Conservation (phyloP, 2,113 vertebrate species). For the Dromiciops gliroides region DNA sequence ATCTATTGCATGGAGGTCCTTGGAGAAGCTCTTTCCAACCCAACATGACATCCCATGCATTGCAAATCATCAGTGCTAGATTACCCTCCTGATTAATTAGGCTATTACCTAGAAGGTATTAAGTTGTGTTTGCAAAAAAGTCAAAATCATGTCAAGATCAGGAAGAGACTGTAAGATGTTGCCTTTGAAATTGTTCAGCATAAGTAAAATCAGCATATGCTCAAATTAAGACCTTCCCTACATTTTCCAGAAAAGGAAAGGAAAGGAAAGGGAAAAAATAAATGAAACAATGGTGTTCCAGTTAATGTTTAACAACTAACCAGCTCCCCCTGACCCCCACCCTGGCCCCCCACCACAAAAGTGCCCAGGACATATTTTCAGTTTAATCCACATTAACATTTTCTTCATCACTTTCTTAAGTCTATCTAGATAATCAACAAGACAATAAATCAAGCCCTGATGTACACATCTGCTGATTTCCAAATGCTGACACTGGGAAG, state of each 20-base stretch:
- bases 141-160: constrained; percentile 77
- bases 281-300: too few relatives aligned
- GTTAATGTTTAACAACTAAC: not conserved
- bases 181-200: constrained; percentile 67
- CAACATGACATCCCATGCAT: constrained; percentile 57
- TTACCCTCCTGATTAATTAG: constrained; percentile 72
- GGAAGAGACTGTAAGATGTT: constrained; percentile 76
- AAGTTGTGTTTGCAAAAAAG: constrained; percentile 78
- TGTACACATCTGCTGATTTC: not conserved
- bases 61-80: constrained; percentile 64
- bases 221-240: constrained; percentile 62
- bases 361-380: not conserved
- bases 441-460: not conserved
- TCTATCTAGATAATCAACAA: not conserved
- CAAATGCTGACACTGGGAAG: not conserved
- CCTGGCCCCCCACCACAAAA: too few relatives aligned
- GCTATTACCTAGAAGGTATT: too few relatives aligned
- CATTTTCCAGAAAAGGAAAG: not conserved
- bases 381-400: not conserved
- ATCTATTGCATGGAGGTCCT: constrained; percentile 58
- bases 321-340: too few relatives aligned
- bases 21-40: constrained; percentile 64
- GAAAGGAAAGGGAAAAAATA: too few relatives aligned
- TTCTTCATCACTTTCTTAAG: not conserved
- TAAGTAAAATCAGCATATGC: constrained; percentile 59